Conservation (phyloP, 2,888 invertebrate genomes). For the Andrena trimmerana region DNA sequence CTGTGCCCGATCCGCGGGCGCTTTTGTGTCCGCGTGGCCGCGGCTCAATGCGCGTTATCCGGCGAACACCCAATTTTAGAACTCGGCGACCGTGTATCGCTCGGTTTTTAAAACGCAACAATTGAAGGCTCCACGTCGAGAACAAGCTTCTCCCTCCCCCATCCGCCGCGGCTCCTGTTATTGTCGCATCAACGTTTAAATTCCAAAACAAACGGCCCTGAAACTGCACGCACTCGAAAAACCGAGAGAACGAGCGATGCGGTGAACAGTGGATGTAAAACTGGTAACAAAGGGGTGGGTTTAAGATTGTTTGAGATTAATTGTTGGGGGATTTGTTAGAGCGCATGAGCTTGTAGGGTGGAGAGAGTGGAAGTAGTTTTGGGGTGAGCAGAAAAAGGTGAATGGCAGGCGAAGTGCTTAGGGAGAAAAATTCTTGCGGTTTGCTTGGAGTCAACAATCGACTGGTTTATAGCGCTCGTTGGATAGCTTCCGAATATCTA, state of each 20-base stretch:
- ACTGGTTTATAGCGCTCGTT: slow-evolving; percentile 27
- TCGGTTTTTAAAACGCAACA: slow-evolving; percentile 10
- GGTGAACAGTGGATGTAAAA: background rate
- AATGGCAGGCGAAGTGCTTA: slow-evolving; percentile 5
- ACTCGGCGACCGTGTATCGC: background rate
- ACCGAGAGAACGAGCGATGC: background rate
- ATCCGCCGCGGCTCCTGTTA: background rate
- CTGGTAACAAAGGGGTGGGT: background rate
- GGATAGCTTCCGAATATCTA: background rate
- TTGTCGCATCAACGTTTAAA: slow-evolving; percentile 1
- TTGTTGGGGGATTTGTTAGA: too few species aligned
- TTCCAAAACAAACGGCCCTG: background rate
- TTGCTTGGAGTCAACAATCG: slow-evolving; percentile 28
- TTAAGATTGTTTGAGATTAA: background rate
- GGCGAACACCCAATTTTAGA: slow-evolving; percentile 29
- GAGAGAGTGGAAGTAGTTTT: too few species aligned
- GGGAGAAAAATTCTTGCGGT: background rate
- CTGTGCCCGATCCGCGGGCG: background rate
- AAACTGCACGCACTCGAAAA: background rate
- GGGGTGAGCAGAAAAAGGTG: slow-evolving; percentile 9
- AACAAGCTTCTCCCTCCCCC: background rate
- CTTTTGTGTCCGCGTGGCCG: slow-evolving; percentile 16
- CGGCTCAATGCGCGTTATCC: slow-evolving; percentile 11
- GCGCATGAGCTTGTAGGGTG: too few species aligned
- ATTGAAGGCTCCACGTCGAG: slow-evolving; percentile 1